Evolutionary conservation across 2,888 invertebrate genomes (phyloP), one percentile per base, ranked within the genome.

Genomic region (Xylocampa areola): DNA sequence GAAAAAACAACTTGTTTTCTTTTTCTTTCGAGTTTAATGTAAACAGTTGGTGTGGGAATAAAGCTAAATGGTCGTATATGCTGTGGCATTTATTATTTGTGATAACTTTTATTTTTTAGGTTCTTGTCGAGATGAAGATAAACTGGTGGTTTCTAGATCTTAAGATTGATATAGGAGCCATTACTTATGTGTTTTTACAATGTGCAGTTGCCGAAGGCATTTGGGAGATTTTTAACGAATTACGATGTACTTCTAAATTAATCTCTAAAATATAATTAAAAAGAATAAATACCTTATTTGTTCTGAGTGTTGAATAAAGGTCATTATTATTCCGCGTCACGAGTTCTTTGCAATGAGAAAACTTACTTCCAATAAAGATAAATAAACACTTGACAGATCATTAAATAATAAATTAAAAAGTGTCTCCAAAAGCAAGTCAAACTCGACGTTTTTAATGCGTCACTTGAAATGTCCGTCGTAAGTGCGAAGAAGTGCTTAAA

Each of bases 1-100:
- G 80, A 82, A 85, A 87, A 89, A 88, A 85, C 85, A 88, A 90
- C 75, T 89, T 90, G 84, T 86, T 86, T 88, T 81, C 79, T 80
- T 77, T 79, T 74, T n/a, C n/a, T 76, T 65, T 64, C 36, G 69
- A 76, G 69, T 64, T 71, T 77, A 78, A 83, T 83, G 80, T 81
- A 82, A 84, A 82, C 80, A 83, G 78, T 79, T 75, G 73, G 75
- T 65, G 8, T 48, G 59, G 40, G 59, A 49, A 59, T 59, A 23
- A 16, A 49, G 21, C 48, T 47, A 6, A 48, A 63, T 64, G 8
- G 10, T 36, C 16, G 39, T 21, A 16, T 45, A 13, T 39, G 8
- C 23, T 37, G 6, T 13, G 32, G 10, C 2, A 1, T 32, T 14
- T 0, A 35, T 25, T 14, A 14, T 16, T 19, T 3, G 27, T 16